Conservation (phyloP, 2,113 vertebrate species). For the Colinus virginianus region DNA sequence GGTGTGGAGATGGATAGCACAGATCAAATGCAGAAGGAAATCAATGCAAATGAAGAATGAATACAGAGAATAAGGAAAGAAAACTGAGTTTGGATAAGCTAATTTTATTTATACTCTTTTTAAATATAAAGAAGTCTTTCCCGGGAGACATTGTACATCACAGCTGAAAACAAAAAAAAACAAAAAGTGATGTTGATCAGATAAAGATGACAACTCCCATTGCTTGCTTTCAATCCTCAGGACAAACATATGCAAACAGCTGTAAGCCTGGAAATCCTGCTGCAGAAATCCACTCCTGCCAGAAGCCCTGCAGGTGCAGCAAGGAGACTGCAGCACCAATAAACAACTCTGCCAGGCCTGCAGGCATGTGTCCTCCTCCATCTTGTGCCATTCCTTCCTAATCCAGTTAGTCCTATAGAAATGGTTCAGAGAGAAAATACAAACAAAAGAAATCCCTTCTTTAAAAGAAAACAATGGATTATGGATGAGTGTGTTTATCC, state of each 20-base stretch:
- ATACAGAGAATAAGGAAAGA: background rate
- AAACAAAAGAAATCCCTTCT: background rate
- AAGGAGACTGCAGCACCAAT: background rate
- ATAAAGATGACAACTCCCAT: background rate
- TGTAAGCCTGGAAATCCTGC: background rate
- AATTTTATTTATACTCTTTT: background rate
- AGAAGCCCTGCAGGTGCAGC: background rate
- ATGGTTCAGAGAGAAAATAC: background rate
- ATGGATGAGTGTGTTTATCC: background rate
- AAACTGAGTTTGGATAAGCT: background rate
- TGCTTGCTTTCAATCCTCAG: background rate
- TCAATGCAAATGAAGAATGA: conserved; percentile 14
- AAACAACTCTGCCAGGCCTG: background rate
- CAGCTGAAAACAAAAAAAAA: background rate
- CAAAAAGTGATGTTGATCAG: background rate
- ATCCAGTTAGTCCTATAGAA: background rate
- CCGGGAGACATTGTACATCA: background rate
- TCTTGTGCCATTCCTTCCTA: background rate
- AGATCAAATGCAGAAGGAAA: background rate
- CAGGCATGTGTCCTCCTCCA: background rate
- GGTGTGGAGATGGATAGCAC: background rate
- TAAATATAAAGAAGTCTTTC: background rate
- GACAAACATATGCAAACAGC: background rate
- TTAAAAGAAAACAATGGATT: background rate
- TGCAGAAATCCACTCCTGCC: background rate